phyloP scores from a whole-genome alignment of 2,113 vertebrate species.

The Psophia crepitans region DNA sequence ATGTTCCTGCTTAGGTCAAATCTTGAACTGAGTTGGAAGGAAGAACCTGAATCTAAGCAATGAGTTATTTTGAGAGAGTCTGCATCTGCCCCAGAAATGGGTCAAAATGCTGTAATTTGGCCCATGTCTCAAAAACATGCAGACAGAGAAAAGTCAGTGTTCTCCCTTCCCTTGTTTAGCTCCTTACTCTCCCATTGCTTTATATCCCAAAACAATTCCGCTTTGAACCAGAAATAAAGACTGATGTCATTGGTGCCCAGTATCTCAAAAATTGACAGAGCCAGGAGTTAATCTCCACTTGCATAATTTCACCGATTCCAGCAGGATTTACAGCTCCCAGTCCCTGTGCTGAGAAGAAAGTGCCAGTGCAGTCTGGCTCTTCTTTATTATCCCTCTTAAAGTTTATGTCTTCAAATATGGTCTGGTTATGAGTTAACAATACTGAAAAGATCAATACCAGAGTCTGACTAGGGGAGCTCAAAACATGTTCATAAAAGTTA shows the following conservation, averaged over 20 bases:
- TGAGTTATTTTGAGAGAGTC: neutral
- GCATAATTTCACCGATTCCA: constrained; percentile 46
- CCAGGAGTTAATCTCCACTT: constrained; percentile 26
- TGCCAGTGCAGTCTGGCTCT: constrained; percentile 38
- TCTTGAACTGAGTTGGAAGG: neutral
- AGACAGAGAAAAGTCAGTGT: neutral
- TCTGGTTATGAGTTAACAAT: constrained; percentile 77
- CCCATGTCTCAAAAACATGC: neutral
- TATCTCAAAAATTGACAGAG: neutral
- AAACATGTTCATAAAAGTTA: constrained; percentile 76
- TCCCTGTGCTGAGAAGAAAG: constrained; percentile 28
- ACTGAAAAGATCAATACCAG: constrained; percentile 73
- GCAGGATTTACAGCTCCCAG: constrained; percentile 61
- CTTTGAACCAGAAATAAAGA: neutral
- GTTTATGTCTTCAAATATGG: constrained; percentile 77
- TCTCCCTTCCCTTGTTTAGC: neutral
- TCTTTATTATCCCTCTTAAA: constrained; percentile 76
- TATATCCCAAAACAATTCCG: neutral
- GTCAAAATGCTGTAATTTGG: neutral
- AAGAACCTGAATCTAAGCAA: neutral
- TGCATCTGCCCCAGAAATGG: neutral
- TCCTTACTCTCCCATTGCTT: neutral
- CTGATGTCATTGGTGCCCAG: neutral
- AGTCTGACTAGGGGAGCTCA: constrained; percentile 57
- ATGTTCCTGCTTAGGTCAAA: neutral